These are phyloP conservation scores for Sycophila sp. DNA, from an alignment of 1,140 invertebrate genomes.

Conservation along the genomic window DNA sequence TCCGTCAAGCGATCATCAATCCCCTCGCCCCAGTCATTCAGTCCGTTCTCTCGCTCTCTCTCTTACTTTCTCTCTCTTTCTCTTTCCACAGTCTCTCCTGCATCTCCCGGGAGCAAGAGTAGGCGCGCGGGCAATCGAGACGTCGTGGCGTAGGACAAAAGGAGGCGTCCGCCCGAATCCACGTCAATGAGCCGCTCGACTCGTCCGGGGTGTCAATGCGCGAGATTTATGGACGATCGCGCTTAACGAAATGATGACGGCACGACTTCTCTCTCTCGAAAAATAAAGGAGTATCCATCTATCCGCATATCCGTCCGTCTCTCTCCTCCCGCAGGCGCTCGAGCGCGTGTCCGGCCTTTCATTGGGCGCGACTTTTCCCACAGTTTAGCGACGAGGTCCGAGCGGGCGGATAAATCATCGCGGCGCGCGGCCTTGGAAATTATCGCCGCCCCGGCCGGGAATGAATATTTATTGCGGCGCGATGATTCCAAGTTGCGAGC, in stretches of 20 bases:
- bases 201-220: slow-evolving; percentile 45
- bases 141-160: not conserved
- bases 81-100: no score
- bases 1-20: not conserved
- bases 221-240: slow-evolving; percentile 46
- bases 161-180: not conserved
- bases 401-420: slow-evolving; percentile 31
- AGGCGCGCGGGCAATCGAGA: not conserved
- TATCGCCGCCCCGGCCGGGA: not conserved
- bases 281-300: no score
- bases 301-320: no score
- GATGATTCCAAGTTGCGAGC: slow-evolving; percentile 17
- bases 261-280: slow-evolving; percentile 19
- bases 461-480: slow-evolving; percentile 37
- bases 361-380: slow-evolving; percentile 13
- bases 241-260: slow-evolving; percentile 47
- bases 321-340: not conserved
- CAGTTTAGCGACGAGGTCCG: slow-evolving; percentile 14
- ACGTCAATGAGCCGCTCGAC: slow-evolving; percentile 27
- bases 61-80: no score
- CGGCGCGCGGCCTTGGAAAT: slow-evolving; percentile 10
- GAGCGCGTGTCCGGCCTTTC: not conserved
- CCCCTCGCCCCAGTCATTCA: not conserved
- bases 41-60: no score
- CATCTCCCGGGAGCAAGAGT: not conserved